Evolutionary conservation across 2,113 vertebrate species (phyloP).

Genomic region (Myanophis thanlyinensis): DNA sequence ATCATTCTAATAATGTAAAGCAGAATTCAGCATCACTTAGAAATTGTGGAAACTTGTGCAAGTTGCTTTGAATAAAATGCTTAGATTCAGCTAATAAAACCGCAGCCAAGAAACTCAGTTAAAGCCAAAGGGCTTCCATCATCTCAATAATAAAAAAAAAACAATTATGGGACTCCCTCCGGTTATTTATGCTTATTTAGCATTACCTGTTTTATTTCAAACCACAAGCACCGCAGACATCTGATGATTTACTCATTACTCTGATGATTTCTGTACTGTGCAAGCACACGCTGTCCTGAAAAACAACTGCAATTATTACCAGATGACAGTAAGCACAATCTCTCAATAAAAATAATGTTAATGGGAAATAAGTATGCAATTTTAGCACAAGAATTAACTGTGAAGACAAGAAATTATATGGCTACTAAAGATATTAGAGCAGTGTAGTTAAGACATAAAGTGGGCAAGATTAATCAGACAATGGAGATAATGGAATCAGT

Average conservation of each 20-base stretch:
- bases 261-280: neutral
- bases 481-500: neutral
- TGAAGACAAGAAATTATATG: neutral
- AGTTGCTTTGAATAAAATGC: neutral
- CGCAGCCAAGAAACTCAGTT: neutral
- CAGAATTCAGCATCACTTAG: neutral
- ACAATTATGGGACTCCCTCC: neutral
- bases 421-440: neutral
- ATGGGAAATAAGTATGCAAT: neutral
- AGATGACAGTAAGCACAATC: neutral
- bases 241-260: too few relatives aligned
- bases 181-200: neutral
- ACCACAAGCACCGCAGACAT: neutral
- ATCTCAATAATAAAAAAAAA: neutral
- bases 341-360: neutral
- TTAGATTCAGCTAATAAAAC: neutral
- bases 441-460: too few relatives aligned
- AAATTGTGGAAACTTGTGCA: neutral
- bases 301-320: neutral
- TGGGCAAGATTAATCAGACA: neutral
- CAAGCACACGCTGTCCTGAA: neutral
- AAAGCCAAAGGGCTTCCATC: neutral
- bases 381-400: neutral
- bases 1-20: neutral
- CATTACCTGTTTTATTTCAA: neutral